Conservation (phyloP, 2,797 vertebrate genomes). For the Sebastiscus albofasciatus region DNA sequence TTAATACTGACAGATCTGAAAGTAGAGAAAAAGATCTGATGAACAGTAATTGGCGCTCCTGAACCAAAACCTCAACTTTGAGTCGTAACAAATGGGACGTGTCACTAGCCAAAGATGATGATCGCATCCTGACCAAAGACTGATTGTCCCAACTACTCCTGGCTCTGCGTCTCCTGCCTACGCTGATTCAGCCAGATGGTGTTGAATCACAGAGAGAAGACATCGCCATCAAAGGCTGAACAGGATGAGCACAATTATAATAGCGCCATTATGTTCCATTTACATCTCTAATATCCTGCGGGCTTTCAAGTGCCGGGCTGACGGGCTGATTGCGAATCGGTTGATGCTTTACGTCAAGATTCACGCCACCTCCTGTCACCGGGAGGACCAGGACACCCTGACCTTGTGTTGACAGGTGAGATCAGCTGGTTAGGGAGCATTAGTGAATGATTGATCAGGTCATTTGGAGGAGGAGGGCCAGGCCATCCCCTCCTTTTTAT, state of each 20-base stretch:
- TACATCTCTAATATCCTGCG: constrained; percentile 63
- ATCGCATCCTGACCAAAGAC: constrained; percentile 57
- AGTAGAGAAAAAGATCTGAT: background rate
- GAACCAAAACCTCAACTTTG: constrained; percentile 15
- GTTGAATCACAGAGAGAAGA: constrained; percentile 56
- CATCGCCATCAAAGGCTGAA: constrained; percentile 60
- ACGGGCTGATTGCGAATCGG: constrained; percentile 48
- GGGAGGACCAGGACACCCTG: constrained; percentile 26
- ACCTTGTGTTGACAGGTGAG: constrained; percentile 61
- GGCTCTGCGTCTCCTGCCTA: constrained; percentile 40
- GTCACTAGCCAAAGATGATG: constrained; percentile 55
- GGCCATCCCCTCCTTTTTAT: constrained; percentile 47
- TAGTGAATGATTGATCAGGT: constrained; percentile 60
- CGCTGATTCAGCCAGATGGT: constrained; percentile 70
- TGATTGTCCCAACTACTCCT: constrained; percentile 50
- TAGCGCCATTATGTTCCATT: constrained; percentile 68
- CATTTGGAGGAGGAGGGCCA: constrained; percentile 46
- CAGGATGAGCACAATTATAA: constrained; percentile 64
- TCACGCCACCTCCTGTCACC: constrained; percentile 6
- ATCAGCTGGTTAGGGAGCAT: constrained; percentile 44
- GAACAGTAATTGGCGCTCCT: constrained; percentile 8
- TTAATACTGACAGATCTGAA: background rate
- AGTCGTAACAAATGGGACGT: constrained; percentile 51
- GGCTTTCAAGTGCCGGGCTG: constrained; percentile 42
- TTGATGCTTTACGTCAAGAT: constrained; percentile 1